Evolutionary conservation across 2,888 invertebrate genomes (phyloP), one percentile per base, ranked within the genome.

Genomic region (Celastrina argiolus): DNA sequence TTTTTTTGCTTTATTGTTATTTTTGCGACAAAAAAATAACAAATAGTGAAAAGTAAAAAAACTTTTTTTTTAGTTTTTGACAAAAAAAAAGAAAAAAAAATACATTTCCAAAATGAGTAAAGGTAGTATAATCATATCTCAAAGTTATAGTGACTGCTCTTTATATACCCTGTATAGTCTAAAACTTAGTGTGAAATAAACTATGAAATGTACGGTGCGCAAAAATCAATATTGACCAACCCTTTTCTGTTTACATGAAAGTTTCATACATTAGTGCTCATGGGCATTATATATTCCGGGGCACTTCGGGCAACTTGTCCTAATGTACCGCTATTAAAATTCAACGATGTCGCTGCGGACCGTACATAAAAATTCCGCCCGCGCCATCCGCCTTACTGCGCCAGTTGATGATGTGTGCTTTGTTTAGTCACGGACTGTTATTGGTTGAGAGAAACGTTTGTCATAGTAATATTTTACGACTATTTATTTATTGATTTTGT

Each of bases 241-340:
- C 34, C n/a, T 56, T 56, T 56, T 56, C 16, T 16, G 56, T 58
- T 31, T 58, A 34, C 16, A 31, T 58, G 16, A 34, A 31, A 22
- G 14, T 39, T 61, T 61, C 16, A 61, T 61, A 61, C 39, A 61
- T 39, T 61, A 61, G 61, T 61, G 61, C 56, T 69, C 64, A 69
- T 67, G 64, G 66, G 64, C 68, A 69, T 71, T 69, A 67, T 68
- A 59, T 68, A 72, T 71, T 71, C 72, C 63, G 39, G 67, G 69
- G 70, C 64, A 67, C 65, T 36, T 56, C 41, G 36, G 36, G 42
- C 64, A 69, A 66, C 69, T 67, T 69, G 69, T 74, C 71, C 76
- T 75, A 77, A 76, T 78, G 74, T 73, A 73, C 73, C n/a, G n/a
- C n/a, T 72, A 77, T 77, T 76, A 76, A 77, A 75, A 78, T 76